These are phyloP conservation scores for Eurosta solidaginis DNA, from an alignment of 1,140 invertebrate genomes.

Conservation along the genomic window DNA sequence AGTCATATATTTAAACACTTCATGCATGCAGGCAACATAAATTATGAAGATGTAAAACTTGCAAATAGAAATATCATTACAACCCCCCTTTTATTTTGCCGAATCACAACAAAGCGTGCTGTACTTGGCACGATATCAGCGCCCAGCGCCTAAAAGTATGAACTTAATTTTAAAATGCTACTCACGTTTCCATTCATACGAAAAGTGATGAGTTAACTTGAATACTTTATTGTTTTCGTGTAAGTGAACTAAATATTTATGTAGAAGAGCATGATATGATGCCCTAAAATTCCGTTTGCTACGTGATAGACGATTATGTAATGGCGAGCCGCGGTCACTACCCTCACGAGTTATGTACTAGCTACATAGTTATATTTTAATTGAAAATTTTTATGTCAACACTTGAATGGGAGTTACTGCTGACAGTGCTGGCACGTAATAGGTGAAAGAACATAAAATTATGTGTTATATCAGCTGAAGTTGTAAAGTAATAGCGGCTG, in stretches of 20 bases:
- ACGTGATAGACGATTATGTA: too few relatives aligned
- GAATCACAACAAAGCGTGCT: not conserved
- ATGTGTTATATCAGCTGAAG: too few relatives aligned
- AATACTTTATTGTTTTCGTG: conserved; percentile 10
- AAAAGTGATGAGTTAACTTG: not conserved
- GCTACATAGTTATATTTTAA: conserved; percentile 18
- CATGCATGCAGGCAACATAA: not conserved
- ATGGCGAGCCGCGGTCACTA: too few relatives aligned
- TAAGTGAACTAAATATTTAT: too few relatives aligned
- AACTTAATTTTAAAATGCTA: not conserved
- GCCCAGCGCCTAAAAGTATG: not conserved
- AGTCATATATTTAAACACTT: not conserved
- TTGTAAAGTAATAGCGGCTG: too few relatives aligned
- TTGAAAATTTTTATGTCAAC: not conserved
- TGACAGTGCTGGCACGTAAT: not conserved
- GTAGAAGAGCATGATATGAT: too few relatives aligned
- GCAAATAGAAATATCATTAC: not conserved
- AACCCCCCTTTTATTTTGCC: not conserved
- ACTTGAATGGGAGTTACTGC: not conserved
- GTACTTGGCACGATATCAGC: too few relatives aligned
- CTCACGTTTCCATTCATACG: not conserved
- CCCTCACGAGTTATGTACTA: too few relatives aligned
- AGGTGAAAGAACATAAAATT: too few relatives aligned
- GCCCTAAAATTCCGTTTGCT: too few relatives aligned
- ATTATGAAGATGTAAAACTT: conserved; percentile 11